These are phyloP conservation scores for Athrips mouffetella DNA, from an alignment of 2,888 invertebrate genomes.

Conservation along the genomic window DNA sequence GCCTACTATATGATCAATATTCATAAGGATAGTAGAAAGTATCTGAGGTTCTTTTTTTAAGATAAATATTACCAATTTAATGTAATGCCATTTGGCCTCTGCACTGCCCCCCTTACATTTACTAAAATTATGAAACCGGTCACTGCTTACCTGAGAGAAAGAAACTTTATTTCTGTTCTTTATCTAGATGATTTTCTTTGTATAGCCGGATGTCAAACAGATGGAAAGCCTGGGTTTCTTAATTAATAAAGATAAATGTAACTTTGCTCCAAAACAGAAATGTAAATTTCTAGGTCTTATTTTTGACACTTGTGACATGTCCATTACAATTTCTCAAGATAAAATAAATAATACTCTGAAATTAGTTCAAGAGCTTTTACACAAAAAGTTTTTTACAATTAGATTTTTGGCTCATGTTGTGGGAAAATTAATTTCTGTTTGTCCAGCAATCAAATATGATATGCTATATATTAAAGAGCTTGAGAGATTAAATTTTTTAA, in stretches of 20 bases:
- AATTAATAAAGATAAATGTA: conserved; percentile 18
- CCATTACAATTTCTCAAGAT: background rate
- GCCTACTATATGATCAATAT: conserved; percentile 18
- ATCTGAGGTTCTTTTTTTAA: conserved; percentile 19
- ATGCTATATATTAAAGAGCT: conserved; percentile 17
- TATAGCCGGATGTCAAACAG: conserved; percentile 7
- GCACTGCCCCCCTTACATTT: conserved; percentile 18
- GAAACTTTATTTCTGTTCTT: background rate
- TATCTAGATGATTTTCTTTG: conserved; percentile 19
- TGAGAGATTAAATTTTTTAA: conserved; percentile 16
- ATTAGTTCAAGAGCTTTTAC: background rate
- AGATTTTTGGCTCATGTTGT: conserved; percentile 16
- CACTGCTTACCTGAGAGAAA: background rate
- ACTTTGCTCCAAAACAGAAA: conserved; percentile 1
- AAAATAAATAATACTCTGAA: conserved; percentile 4
- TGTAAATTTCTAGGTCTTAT: conserved; percentile 18
- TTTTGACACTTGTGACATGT: conserved; percentile 11
- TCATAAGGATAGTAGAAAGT: conserved; percentile 12
- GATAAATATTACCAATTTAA: conserved; percentile 18
- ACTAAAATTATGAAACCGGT: conserved; percentile 20
- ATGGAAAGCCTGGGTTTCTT: conserved; percentile 15
- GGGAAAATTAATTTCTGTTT: conserved; percentile 12
- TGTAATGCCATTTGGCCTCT: conserved; percentile 18
- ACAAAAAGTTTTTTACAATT: background rate
- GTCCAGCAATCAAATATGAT: conserved; percentile 16